Conservation (phyloP, 2,888 invertebrate species). For the Ophonus ardosiacus region DNA sequence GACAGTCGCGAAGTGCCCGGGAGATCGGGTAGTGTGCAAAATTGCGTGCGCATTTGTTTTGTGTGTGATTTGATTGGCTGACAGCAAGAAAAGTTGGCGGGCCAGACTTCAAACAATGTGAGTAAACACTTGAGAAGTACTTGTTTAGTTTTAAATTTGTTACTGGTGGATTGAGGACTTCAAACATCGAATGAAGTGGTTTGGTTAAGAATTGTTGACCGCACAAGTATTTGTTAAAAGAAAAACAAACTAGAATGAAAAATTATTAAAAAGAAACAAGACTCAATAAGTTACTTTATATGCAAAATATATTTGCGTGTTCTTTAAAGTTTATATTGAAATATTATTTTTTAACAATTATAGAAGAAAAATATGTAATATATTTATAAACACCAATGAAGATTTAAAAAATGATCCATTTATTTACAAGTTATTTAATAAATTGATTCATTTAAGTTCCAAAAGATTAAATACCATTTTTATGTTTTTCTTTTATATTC, state of each 20-base stretch:
- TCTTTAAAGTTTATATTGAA: too few species aligned
- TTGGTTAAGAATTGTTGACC: neutral
- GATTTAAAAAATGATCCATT: too few species aligned
- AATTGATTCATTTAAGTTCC: too few species aligned
- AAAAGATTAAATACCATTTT: too few species aligned
- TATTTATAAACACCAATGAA: too few species aligned
- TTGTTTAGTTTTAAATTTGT: neutral
- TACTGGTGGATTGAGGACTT: neutral
- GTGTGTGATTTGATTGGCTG: neutral
- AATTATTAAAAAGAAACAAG: too few species aligned
- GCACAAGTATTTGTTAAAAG: neutral
- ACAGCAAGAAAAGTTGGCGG: neutral
- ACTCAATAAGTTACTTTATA: too few species aligned
- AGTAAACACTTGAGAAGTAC: neutral
- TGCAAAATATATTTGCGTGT: too few species aligned
- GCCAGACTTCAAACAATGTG: neutral
- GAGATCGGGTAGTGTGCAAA: neutral
- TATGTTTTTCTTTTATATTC: too few species aligned
- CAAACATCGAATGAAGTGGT: neutral
- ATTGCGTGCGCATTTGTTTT: neutral
- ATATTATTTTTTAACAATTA: too few species aligned
- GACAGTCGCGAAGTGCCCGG: neutral
- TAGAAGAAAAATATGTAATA: too few species aligned
- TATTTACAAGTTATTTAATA: too few species aligned
- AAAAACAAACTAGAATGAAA: neutral